Percentiles rank a stretch among this genome's conserved stretches.
phyloP scores from a whole-genome alignment of 2,797 vertebrate genomes.

The Hydrolagus colliei region DNA sequence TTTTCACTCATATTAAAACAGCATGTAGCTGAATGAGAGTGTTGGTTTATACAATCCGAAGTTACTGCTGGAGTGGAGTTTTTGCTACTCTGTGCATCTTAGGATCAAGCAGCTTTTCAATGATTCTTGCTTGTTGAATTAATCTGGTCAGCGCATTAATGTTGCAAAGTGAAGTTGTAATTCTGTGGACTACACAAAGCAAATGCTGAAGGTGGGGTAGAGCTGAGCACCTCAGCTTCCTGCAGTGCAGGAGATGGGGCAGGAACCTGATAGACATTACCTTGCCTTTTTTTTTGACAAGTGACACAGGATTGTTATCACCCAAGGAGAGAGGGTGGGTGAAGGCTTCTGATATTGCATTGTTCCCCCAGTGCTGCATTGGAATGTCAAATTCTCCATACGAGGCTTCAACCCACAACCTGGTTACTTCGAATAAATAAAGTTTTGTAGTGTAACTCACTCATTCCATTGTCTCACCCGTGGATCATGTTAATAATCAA shows the following conservation, averaged over 20 bases:
- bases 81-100: neutral
- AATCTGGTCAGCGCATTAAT: neutral
- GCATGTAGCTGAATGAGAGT: neutral
- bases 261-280: no score
- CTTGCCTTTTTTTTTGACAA: no score
- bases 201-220: no score
- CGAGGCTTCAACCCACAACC: no score
- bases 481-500: slow-evolving; percentile 1
- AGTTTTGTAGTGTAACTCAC: neutral
- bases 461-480: neutral
- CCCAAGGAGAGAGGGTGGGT: no score
- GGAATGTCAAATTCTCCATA: no score
- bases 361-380: no score
- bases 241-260: no score
- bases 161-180: neutral
- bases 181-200: neutral
- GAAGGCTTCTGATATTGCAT: no score
- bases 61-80: neutral
- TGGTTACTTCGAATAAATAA: neutral
- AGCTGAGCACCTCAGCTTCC: no score
- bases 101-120: neutral
- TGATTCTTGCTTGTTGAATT: neutral
- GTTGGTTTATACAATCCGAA: neutral
- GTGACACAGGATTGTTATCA: no score
- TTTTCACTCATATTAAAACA: no score